Conservation (phyloP, 2,113 vertebrate species). For the Dromas ardeola region DNA sequence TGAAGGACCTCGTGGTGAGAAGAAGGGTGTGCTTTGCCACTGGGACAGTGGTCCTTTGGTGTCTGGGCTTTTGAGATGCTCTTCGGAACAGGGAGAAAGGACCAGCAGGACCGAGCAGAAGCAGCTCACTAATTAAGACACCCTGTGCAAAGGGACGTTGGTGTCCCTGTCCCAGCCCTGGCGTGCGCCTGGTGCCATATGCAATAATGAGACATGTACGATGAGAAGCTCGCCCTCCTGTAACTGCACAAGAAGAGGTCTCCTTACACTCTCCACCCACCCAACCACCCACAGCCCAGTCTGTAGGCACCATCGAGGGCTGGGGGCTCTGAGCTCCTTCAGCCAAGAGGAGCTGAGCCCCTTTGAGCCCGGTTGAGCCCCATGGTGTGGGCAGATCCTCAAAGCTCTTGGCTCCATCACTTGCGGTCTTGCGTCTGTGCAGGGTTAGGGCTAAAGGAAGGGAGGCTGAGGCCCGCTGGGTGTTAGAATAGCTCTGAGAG, state of each 20-base stretch:
- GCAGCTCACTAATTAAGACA: neutral
- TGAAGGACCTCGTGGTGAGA: neutral
- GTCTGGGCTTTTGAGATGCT: neutral
- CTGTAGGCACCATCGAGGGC: rapidly evolving
- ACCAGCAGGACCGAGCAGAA: neutral
- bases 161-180: rapidly evolving
- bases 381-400: rapidly evolving
- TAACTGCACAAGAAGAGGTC: neutral
- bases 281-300: neutral
- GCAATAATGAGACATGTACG: neutral
- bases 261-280: neutral
- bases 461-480: rapidly evolving
- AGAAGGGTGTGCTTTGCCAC: neutral
- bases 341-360: neutral
- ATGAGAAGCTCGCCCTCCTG: neutral
- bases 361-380: rapidly evolving
- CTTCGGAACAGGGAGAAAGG: neutral
- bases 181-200: rapidly evolving
- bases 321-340: neutral
- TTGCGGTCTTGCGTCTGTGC: neutral
- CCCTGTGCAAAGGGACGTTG: rapidly evolving
- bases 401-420: neutral
- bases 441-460: neutral
- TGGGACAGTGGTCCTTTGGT: neutral
- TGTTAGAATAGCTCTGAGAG: neutral